These are phyloP conservation scores for Glaucopsyche alexis DNA, from an alignment of 2,888 invertebrate genomes.

Conservation along the genomic window DNA sequence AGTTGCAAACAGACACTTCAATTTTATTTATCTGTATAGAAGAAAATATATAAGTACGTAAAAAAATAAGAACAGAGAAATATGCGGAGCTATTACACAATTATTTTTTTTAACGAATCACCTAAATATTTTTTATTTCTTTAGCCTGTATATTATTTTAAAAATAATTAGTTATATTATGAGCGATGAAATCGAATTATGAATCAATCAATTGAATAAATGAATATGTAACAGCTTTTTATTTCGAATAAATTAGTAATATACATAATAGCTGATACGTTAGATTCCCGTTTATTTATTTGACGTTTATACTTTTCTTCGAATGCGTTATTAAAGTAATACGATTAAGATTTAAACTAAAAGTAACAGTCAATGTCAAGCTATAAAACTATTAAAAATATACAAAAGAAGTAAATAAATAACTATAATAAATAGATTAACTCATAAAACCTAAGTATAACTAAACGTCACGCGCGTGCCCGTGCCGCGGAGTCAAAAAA, in stretches of 20 bases:
- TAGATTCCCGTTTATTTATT: neutral
- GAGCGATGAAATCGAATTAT: neutral
- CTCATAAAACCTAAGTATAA: neutral
- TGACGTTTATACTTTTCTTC: neutral
- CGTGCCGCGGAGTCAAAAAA: neutral
- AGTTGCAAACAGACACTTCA: too few species aligned
- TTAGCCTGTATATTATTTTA: neutral
- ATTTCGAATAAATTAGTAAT: neutral
- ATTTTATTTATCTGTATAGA: too few species aligned
- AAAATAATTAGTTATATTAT: neutral
- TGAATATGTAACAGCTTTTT: constrained; percentile 3
- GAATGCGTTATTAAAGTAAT: neutral
- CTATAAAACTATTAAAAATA: too few species aligned
- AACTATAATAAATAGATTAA: too few species aligned
- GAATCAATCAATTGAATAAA: neutral
- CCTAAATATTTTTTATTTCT: too few species aligned
- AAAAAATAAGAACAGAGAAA: too few species aligned
- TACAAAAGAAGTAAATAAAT: too few species aligned
- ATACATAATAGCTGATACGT: neutral
- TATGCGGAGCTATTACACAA: too few species aligned
- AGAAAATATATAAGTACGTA: too few species aligned
- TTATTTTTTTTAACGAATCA: too few species aligned
- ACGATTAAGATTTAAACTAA: neutral
- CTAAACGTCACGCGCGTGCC: neutral
- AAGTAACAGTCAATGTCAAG: too few species aligned